Percentiles rank a stretch among this genome's conserved stretches.
phyloP scores from a whole-genome alignment of 2,888 invertebrate species.

The Drosophila lutescens region DNA sequence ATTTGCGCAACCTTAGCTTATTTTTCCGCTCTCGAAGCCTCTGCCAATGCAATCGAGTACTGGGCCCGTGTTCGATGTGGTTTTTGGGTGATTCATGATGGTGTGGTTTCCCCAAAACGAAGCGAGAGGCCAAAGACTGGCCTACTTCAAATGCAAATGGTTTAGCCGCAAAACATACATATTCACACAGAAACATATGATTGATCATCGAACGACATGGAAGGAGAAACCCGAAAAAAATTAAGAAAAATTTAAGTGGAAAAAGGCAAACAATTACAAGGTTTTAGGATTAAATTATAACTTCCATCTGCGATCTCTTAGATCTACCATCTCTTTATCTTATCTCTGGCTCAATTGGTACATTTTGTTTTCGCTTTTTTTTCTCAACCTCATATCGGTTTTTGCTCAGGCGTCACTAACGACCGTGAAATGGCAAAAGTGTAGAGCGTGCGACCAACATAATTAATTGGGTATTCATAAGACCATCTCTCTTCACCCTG shows the following conservation, averaged over 20 bases:
- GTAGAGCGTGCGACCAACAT: constrained; percentile 73
- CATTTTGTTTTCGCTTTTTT: constrained; percentile 3
- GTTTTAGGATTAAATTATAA: constrained; percentile 4
- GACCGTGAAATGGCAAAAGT: constrained; percentile 74
- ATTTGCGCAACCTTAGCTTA: constrained; percentile 67
- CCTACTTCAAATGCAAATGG: constrained; percentile 65
- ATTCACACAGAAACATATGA: constrained; percentile 9
- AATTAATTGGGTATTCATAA: constrained; percentile 75
- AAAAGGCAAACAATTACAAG: constrained; percentile 20
- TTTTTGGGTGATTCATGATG: constrained; percentile 60
- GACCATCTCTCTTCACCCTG: constrained; percentile 24
- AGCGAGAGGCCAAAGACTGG: constrained; percentile 41
- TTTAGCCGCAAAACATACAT: constrained; percentile 21
- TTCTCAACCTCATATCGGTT: constrained; percentile 14
- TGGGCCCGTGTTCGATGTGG: constrained; percentile 28
- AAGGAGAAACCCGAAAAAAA: constrained; percentile 51
- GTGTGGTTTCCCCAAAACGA: constrained; percentile 61
- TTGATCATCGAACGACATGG: constrained; percentile 6
- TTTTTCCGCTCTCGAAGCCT: constrained; percentile 36
- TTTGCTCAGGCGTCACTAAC: constrained; percentile 58
- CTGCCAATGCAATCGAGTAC: constrained; percentile 38
- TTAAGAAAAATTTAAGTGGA: constrained; percentile 4
- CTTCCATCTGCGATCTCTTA: background rate
- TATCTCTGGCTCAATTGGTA: constrained; percentile 6
- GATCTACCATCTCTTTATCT: constrained; percentile 13